A percentile compares a stretch with the other conserved stretches of the same genome.
Conservation (phyloP, 2,113 vertebrate species). For the Sisor rabdophorus region DNA sequence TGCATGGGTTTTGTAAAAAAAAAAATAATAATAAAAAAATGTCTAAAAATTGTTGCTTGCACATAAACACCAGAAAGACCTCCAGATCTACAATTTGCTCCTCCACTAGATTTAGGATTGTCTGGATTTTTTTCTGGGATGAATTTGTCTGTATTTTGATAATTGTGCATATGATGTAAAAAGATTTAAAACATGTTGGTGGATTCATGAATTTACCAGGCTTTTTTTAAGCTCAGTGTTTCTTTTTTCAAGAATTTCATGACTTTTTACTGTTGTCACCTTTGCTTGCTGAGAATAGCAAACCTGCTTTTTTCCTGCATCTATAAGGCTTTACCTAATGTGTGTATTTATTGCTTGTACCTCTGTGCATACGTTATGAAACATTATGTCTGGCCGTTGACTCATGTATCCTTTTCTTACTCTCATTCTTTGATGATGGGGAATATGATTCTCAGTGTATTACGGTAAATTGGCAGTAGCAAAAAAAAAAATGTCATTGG, state of each 20-base stretch:
- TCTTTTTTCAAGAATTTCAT: conserved; percentile 93
- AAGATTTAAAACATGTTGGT: conserved; percentile 89
- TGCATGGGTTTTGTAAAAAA: conserved; percentile 99
- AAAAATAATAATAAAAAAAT: conserved; percentile 83
- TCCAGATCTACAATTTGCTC: conserved; percentile 99
- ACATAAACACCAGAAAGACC: conserved; percentile 99
- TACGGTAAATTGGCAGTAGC: conserved; percentile 99
- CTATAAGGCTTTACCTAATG: conserved; percentile 99
- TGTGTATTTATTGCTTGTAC: conserved; percentile 99
- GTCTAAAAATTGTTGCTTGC: conserved; percentile 99
- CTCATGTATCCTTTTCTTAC: conserved; percentile 99
- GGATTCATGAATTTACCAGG: conserved; percentile 99
- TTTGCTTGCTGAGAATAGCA: conserved; percentile 99
- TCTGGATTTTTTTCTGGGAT: conserved; percentile 98
- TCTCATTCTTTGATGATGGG: conserved; percentile 93
- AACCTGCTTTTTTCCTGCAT: conserved; percentile 96
- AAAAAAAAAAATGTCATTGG: conserved; percentile 86
- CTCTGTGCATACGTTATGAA: conserved; percentile 99
- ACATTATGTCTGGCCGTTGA: conserved; percentile 99
- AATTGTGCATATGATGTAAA: conserved; percentile 99
- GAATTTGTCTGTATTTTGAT: conserved; percentile 99
- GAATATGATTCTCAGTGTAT: conserved; percentile 98
- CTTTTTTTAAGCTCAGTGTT: conserved; percentile 89
- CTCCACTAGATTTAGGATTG: conserved; percentile 99
- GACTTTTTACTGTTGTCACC: conserved; percentile 99